Percentiles rank a stretch among this genome's conserved stretches.
phyloP scores from a whole-genome alignment of 2,888 invertebrate species.

The Hydraecia micacea region DNA sequence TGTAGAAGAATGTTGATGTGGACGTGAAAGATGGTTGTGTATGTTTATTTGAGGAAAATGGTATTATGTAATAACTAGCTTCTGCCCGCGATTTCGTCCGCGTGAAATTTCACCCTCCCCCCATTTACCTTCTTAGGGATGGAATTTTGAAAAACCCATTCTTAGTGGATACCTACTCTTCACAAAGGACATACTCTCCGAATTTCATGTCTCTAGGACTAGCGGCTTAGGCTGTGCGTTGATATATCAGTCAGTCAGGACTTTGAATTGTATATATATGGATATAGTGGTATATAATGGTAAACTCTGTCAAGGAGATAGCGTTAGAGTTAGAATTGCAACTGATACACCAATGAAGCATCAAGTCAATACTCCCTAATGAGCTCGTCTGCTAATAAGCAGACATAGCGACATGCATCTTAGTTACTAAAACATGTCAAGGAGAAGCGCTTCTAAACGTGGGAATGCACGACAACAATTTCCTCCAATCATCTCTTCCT shows the following conservation, averaged over 20 bases:
- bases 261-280: too few relatives aligned
- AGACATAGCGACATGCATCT: neutral
- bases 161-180: too few relatives aligned
- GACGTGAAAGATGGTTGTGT: constrained; percentile 12
- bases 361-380: neutral
- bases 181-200: too few relatives aligned
- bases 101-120: too few relatives aligned
- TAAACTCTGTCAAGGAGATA: neutral
- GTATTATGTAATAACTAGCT: neutral
- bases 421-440: neutral
- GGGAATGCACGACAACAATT: constrained; percentile 13
- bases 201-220: too few relatives aligned
- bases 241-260: too few relatives aligned
- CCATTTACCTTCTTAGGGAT: too few relatives aligned
- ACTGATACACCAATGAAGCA: constrained; percentile 20
- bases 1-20: constrained; percentile 35
- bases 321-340: neutral
- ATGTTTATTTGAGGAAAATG: neutral
- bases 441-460: constrained; percentile 2
- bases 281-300: neutral
- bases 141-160: too few relatives aligned
- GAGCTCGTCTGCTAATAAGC: constrained; percentile 1
- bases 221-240: too few relatives aligned
- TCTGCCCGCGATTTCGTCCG: too few relatives aligned
- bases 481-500: constrained; percentile 27